phyloP scores from a whole-genome alignment of 2,113 vertebrate genomes.

The Anarrhichthys ocellatus region DNA sequence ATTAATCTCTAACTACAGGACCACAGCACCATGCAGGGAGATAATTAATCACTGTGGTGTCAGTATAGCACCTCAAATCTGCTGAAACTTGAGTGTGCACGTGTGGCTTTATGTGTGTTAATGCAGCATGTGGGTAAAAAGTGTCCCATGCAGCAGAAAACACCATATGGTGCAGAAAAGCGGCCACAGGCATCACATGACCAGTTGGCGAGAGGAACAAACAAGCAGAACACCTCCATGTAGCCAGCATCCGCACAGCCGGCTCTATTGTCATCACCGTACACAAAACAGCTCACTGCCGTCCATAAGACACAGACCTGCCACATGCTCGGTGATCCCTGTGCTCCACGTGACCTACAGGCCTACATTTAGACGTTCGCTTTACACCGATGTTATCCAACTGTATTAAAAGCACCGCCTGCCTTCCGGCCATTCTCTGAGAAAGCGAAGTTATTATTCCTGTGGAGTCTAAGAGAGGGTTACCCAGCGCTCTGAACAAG shows the following conservation, averaged over 20 bases:
- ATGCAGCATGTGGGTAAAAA: constrained; percentile 20
- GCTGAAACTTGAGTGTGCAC: constrained; percentile 30
- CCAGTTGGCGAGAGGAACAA: constrained; percentile 54
- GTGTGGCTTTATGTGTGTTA: constrained; percentile 31
- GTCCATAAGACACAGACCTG: constrained; percentile 43
- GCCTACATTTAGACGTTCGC: constrained; percentile 62
- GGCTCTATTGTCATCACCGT: constrained; percentile 53
- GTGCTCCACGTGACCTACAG: constrained; percentile 53
- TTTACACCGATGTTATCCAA: background rate
- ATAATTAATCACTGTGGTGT: constrained; percentile 56
- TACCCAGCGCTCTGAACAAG: constrained; percentile 15
- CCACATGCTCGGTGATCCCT: constrained; percentile 47
- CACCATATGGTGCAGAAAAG: constrained; percentile 69
- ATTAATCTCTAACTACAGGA: constrained; percentile 32
- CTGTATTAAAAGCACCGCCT: background rate
- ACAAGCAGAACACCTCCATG: constrained; percentile 64
- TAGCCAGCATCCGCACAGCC: constrained; percentile 54
- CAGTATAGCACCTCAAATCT: constrained; percentile 33
- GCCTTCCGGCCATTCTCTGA: background rate
- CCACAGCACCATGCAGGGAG: constrained; percentile 3
- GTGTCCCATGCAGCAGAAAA: constrained; percentile 53
- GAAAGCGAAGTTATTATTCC: constrained; percentile 25
- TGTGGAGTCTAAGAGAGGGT: background rate
- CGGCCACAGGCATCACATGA: constrained; percentile 42
- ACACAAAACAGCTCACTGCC: constrained; percentile 37